Evolutionary conservation across 2,113 vertebrate species (phyloP).

Genomic region (Nannobrachium achirus): DNA sequence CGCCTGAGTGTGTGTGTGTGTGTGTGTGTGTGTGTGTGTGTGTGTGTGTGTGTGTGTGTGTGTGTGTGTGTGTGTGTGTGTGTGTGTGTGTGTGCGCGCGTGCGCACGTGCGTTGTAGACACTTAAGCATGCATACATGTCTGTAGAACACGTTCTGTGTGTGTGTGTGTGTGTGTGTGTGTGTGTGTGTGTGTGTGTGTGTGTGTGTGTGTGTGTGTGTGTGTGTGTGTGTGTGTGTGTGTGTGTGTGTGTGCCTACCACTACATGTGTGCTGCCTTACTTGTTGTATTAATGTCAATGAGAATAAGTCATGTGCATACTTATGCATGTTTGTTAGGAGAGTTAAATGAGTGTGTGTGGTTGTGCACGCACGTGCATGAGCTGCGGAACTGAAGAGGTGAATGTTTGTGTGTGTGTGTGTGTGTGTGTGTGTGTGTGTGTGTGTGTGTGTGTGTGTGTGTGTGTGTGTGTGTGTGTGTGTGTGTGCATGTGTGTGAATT

Average conservation of each 20-base stretch:
- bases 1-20: constrained; percentile 18
- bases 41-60: constrained; percentile 1
- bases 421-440: background rate
- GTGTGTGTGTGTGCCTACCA: background rate
- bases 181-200: background rate
- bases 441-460: background rate
- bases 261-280: too few species aligned
- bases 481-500: background rate
- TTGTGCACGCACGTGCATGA: background rate
- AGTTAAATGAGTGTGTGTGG: background rate
- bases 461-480: constrained; percentile 26
- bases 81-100: constrained; percentile 5
- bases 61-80: background rate
- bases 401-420: background rate
- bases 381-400: background rate
- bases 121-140: background rate
- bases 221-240: background rate
- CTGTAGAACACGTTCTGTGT: background rate
- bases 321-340: background rate
- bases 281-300: constrained; percentile 17
- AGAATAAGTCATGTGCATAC: constrained; percentile 22
- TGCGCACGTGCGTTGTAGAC: background rate
- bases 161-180: background rate
- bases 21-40: constrained; percentile 9
- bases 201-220: background rate